A percentile compares a stretch with the other conserved stretches of the same genome.
phyloP scores from a whole-genome alignment of 2,797 vertebrate species.

The Sebastes hubbsi region DNA sequence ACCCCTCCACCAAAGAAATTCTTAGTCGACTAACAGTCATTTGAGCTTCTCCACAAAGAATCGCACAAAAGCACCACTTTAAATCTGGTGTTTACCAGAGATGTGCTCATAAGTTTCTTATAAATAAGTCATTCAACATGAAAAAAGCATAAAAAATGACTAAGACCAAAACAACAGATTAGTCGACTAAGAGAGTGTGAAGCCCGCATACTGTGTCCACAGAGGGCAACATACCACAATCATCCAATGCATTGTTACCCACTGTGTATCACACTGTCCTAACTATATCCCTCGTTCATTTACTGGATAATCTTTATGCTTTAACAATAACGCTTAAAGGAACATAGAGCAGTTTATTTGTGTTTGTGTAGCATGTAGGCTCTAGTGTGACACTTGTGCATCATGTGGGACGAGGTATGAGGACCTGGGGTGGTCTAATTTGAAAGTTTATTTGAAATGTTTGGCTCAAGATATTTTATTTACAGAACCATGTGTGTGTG shows the following conservation, averaged over 20 bases:
- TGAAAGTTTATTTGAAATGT: constrained; percentile 10
- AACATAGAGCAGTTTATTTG: not conserved
- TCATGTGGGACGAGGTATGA: not conserved
- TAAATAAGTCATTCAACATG: not conserved
- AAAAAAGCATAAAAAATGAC: not conserved
- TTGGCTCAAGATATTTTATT: constrained; percentile 29
- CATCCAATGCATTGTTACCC: not conserved
- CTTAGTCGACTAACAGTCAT: not conserved
- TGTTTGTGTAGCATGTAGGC: not conserved
- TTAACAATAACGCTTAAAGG: not conserved
- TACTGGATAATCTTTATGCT: not conserved
- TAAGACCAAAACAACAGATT: not conserved
- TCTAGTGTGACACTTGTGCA: not conserved
- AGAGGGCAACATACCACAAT: not conserved
- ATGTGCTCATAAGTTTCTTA: not conserved
- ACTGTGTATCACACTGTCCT: not conserved
- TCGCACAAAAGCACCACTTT: not conserved
- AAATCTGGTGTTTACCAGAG: not conserved
- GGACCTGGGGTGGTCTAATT: not conserved
- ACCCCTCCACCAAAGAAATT: not conserved
- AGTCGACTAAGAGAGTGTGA: not conserved
- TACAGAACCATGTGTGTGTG: constrained; percentile 1
- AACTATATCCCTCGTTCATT: not conserved
- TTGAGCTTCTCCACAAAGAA: not conserved
- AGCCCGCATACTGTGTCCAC: not conserved